Evolutionary conservation across 2,888 invertebrate species (phyloP), one percentile per base, ranked within the genome.

Genomic region (Deladenus siricidicola): DNA sequence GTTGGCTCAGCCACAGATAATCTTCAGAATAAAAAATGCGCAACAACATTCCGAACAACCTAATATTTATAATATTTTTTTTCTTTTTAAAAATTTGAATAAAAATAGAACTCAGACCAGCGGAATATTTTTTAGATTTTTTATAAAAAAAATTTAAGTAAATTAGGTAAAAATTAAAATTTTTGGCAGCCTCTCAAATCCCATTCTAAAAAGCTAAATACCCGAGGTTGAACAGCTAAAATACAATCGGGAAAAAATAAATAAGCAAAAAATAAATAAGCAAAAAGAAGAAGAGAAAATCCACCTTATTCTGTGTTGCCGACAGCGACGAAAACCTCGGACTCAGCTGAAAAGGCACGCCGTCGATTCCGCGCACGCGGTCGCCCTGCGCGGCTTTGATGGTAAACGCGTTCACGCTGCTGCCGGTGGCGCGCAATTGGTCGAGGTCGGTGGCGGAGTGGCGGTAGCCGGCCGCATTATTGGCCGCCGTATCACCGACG

Each of bases 321-420:
- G 19, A 10, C 42, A 26, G 44, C 23, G 42, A 29, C 8, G 57
- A 51, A 28, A 68, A 45, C 19, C 48, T 24, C n/a, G 71, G 54
- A 30, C 52, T 68, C 19, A 69, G 53, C 43, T 65, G 53, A 55
- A 69, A 69, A 24, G 70, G 68, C 10, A 69, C 65, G 3, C 69
- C 63, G 24, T 69, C 69, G 28, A 69, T 56, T 21, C 67, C 65
- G n/a, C 47, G 44, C 23, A 60, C 47, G 26, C 48, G 47, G 26
- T 49, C 53, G 6, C n/a, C 23, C 47, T 44, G 42, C 23, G 30
- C 30, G n/a, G 52, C 29, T 4, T 55, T 45, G 34, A 65, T 62
- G 19, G 62, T 67, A 39, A 60, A 60, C n/a, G 60, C 59, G 45
- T 26, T 26, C 8, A 57, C 59, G 45, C 28, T 26, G 29, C 23